These are phyloP conservation scores for Erpornis zantholeuca DNA, from an alignment of 2,113 vertebrate genomes.

Conservation along the genomic window DNA sequence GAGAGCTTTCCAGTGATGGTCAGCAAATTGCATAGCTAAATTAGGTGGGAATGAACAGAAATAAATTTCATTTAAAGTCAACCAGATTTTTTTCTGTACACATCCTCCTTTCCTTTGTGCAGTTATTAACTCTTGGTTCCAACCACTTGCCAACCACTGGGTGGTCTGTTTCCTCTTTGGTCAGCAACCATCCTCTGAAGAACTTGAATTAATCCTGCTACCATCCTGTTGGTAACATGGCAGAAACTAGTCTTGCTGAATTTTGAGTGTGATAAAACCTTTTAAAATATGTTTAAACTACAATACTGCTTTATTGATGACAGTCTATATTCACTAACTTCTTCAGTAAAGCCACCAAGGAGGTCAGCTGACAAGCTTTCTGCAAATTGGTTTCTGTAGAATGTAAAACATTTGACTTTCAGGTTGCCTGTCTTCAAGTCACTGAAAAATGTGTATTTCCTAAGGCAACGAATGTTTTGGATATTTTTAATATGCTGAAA, in stretches of 20 bases:
- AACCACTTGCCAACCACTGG: background rate
- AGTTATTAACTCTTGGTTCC: background rate
- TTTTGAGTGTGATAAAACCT: background rate
- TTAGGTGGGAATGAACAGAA: background rate
- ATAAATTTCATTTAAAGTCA: background rate
- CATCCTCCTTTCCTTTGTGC: background rate
- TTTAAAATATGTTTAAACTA: background rate
- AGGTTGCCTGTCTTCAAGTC: background rate
- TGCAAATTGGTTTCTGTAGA: background rate
- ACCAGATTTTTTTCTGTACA: background rate
- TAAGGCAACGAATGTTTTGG: background rate
- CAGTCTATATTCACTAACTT: background rate
- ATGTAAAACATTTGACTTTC: background rate
- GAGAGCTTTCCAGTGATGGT: background rate
- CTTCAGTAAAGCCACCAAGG: background rate
- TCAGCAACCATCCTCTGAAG: background rate
- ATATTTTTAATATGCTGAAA: background rate
- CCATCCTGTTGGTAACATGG: background rate
- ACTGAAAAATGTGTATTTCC: background rate
- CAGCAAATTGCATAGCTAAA: background rate
- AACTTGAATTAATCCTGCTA: background rate
- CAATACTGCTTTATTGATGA: background rate
- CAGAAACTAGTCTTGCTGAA: background rate
- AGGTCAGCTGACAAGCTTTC: background rate
- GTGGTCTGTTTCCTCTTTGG: background rate